Conservation (phyloP, 2,113 vertebrate genomes). For the Aleadryas rufinucha region DNA sequence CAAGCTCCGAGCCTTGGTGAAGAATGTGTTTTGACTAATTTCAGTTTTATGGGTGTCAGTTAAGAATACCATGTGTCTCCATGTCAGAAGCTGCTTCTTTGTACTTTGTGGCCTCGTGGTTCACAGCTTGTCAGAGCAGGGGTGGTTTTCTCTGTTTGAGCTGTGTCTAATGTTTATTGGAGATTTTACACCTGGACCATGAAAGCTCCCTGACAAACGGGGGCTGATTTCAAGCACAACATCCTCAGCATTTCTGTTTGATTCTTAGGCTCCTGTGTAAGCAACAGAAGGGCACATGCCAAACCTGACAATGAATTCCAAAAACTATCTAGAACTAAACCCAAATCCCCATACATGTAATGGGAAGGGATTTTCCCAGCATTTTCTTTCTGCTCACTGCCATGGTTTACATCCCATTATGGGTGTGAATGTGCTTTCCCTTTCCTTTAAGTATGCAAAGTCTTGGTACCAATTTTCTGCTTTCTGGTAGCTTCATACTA, state of each 20-base stretch:
- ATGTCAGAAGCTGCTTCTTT: constrained; percentile 40
- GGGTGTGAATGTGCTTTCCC: background rate
- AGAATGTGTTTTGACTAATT: constrained; percentile 25
- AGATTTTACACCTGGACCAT: constrained; percentile 58
- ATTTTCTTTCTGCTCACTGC: background rate
- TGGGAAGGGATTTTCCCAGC: constrained; percentile 4
- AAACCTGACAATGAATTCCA: background rate
- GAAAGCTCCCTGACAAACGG: constrained; percentile 16
- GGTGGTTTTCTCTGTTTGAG: constrained; percentile 17
- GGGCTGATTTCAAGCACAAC: background rate
- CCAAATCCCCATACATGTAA: background rate
- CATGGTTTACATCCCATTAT: background rate
- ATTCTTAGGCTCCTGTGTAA: background rate
- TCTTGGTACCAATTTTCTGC: background rate
- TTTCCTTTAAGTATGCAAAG: background rate
- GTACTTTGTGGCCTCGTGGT: background rate
- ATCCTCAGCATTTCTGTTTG: constrained; percentile 15
- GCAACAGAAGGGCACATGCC: background rate
- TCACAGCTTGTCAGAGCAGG: constrained; percentile 28
- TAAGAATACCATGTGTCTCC: constrained; percentile 5
- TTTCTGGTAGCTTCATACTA: background rate
- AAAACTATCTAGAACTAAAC: background rate
- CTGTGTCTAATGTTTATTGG: constrained; percentile 31
- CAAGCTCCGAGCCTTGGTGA: background rate
- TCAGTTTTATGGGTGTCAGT: constrained; percentile 47